Conservation (phyloP, 2,888 invertebrate genomes). For the Lamellibrachia satsuma region DNA sequence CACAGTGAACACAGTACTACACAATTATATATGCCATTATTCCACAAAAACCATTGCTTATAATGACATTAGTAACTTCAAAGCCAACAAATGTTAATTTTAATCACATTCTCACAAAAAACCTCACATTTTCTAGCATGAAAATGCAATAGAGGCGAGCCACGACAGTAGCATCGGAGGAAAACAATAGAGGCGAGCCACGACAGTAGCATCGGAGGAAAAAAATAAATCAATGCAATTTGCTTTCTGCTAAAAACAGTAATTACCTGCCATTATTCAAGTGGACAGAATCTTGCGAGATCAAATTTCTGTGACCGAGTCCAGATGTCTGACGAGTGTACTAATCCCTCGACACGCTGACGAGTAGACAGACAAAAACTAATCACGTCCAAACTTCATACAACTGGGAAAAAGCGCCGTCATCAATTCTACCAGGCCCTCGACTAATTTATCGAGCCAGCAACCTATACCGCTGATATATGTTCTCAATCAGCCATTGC, state of each 20-base stretch:
- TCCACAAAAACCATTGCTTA: not conserved
- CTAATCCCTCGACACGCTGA: not conserved
- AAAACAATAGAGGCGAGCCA: not conserved
- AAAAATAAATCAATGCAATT: not conserved
- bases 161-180: not conserved
- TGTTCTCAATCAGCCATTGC: not conserved
- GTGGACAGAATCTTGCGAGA: slow-evolving; percentile 1
- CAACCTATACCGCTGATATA: slow-evolving; percentile 12
- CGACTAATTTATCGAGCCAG: not conserved
- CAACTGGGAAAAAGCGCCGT: not conserved
- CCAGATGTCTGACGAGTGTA: slow-evolving; percentile 10
- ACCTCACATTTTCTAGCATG: not conserved
- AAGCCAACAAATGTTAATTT: not conserved
- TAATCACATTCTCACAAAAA: slow-evolving; percentile 14
- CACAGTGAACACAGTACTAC: not conserved
- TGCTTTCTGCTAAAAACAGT: not conserved
- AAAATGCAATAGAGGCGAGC: not conserved
- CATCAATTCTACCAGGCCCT: not conserved
- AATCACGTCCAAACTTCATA: slow-evolving; percentile 17
- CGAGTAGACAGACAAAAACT: not conserved
- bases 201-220: not conserved
- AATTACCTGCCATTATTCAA: not conserved
- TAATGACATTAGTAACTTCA: not conserved
- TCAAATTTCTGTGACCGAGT: not conserved
- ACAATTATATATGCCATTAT: not conserved